Evolutionary conservation across 2,113 vertebrate species (phyloP).

Genomic region (Sminthopsis crassicaudata): DNA sequence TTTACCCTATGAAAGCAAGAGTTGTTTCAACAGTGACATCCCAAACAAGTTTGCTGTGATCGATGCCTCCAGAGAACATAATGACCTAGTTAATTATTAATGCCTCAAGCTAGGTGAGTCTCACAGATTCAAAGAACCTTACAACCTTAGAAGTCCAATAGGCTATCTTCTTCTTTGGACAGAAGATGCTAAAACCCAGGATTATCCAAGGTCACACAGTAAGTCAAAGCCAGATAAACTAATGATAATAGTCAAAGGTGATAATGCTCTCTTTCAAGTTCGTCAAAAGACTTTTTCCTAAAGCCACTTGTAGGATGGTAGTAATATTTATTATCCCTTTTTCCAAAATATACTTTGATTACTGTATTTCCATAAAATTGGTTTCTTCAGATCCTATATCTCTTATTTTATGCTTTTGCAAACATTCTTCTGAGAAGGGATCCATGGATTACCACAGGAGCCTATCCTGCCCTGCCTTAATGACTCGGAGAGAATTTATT

Average conservation of each 20-base stretch:
- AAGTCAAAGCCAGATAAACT: neutral
- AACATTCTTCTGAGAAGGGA: neutral
- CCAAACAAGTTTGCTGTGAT: neutral
- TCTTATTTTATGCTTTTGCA: neutral
- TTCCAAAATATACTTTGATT: neutral
- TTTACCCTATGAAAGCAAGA: neutral
- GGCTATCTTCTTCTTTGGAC: neutral
- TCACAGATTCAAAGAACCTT: too few relatives aligned
- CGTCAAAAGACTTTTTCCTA: neutral
- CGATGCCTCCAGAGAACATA: neutral
- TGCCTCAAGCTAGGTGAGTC: accelerated
- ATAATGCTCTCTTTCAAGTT: neutral
- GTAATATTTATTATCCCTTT: neutral
- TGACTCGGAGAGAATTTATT: neutral
- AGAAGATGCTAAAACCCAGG: neutral
- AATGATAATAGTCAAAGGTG: neutral
- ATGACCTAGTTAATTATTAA: slow-evolving; percentile 40
- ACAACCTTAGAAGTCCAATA: neutral
- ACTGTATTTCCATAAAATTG: neutral
- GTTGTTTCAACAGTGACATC: neutral
- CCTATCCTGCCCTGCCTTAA: neutral
- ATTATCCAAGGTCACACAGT: neutral
- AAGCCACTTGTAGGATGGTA: neutral
- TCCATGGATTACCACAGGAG: neutral
- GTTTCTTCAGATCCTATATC: neutral